These are phyloP conservation scores for Montipora cactus DNA, from an alignment of 64 coral and sea anemone genomes.

Conservation along the genomic window DNA sequence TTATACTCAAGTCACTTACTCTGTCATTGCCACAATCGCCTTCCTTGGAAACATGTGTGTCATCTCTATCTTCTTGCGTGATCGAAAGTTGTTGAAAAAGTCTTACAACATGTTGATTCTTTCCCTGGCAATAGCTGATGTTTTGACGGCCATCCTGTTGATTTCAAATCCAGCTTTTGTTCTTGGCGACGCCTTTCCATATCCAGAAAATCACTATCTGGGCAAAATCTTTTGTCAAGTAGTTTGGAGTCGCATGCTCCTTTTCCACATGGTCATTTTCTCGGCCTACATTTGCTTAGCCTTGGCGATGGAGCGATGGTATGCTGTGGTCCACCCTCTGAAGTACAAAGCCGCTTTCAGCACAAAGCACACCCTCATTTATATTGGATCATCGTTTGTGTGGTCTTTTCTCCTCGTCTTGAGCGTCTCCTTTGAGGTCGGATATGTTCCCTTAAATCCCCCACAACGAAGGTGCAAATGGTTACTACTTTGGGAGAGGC, in stretches of 20 bases:
- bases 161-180: slow-evolving; percentile 31
- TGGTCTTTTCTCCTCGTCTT: not conserved
- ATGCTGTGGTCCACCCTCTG: slow-evolving; percentile 2
- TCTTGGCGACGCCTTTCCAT: slow-evolving; percentile 28
- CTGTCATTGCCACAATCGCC: not conserved
- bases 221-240: not conserved
- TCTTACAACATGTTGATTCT: slow-evolving; percentile 34
- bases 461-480: slow-evolving; percentile 1
- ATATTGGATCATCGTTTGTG: not conserved
- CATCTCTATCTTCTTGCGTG: not conserved
- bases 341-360: not conserved
- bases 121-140: slow-evolving; percentile 37
- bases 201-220: not conserved
- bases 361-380: not conserved
- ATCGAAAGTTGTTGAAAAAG: slow-evolving; percentile 16
- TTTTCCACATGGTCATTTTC: slow-evolving; percentile 25
- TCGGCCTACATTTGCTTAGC: slow-evolving; percentile 36
- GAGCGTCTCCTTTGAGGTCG: not conserved
- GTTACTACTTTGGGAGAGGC: not conserved
- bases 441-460: not conserved
- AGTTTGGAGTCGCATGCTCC: slow-evolving; percentile 4
- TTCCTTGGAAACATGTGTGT: slow-evolving; percentile 21
- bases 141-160: not conserved
- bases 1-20: slow-evolving; percentile 10
- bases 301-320: slow-evolving; percentile 18